Evolutionary conservation across 2,113 vertebrate genomes (phyloP), one percentile per base, ranked within the genome.

Genomic region (Ophiodon elongatus): DNA sequence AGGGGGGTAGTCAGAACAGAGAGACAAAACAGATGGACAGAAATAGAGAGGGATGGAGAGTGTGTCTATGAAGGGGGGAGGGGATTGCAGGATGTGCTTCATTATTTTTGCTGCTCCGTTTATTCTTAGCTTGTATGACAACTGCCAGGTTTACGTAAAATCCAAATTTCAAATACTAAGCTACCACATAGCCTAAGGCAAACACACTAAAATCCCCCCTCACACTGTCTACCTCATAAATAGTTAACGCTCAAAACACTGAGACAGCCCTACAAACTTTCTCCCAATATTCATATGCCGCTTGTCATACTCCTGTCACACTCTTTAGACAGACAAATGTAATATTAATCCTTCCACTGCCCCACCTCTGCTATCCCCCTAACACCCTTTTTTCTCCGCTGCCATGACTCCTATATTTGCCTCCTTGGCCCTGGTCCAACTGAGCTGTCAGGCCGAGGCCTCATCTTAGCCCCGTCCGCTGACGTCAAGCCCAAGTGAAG

Each of bases 381-480:
- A 43, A 59, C 45, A 29, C 71, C 19, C 50, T 39, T 72, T 60
- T 64, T 73, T 82, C 74, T 39, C 41, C 27, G 29, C 88, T 82
- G 75, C 90, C 69, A 47, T 85, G 82, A 89, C 89, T 92, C 84
- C 79, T 85, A 76, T 80, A 90, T 90, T 92, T 89, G 82, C 81
- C 57, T 82, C 73, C 86, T 84, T 95, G 94, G 94, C 91, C 87
- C 72, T 0, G 54, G 73, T 93, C 94, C 90, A 94, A 75, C 88
- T 63, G 73, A 89, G 92, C 94, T 95, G 93, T 95, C 94, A 95
- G 85, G 75, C 72, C 52, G 23, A 86, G 90, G 80, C 84, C 86
- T 84, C 84, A 33, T 93, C 85, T 90, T 78, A 83, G 85, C 77
- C 82, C 68, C 25, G 65, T 81, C 77, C 78, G 65, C 85, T 83